phyloP scores from a whole-genome alignment of 2,797 vertebrate genomes.

The Pempheris klunzingeri region DNA sequence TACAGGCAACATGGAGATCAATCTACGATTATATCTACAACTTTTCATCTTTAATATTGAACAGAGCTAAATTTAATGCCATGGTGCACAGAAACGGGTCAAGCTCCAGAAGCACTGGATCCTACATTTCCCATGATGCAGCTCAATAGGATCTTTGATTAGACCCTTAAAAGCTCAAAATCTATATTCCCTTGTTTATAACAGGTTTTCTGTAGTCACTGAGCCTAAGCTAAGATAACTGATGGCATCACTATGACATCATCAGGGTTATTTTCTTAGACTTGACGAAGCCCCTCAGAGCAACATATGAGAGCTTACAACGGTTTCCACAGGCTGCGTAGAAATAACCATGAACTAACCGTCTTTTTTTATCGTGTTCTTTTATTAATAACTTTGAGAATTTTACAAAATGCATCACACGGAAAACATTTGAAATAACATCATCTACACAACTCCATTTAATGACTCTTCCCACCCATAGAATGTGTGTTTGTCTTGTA shows the following conservation, averaged over 20 bases:
- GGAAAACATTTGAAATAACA: neutral
- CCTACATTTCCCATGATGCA: neutral
- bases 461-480: neutral
- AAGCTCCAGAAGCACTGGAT: neutral
- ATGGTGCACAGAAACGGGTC: constrained; percentile 8
- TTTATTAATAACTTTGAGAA: neutral
- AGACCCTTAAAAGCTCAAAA: too few species aligned
- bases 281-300: neutral
- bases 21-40: too few species aligned
- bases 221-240: neutral
- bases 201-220: too few species aligned
- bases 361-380: neutral
- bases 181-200: too few species aligned
- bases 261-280: neutral
- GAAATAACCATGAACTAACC: neutral
- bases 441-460: too few species aligned
- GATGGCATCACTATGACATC: neutral
- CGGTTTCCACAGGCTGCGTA: neutral
- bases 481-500: neutral
- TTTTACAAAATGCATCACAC: neutral
- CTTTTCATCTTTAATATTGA: too few species aligned
- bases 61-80: constrained; percentile 2
- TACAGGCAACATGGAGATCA: too few species aligned
- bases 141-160: neutral
- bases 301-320: neutral